Evolutionary conservation across 2,113 vertebrate species (phyloP), one percentile per base, ranked within the genome.

Genomic region (Leptodactylus fuscus): DNA sequence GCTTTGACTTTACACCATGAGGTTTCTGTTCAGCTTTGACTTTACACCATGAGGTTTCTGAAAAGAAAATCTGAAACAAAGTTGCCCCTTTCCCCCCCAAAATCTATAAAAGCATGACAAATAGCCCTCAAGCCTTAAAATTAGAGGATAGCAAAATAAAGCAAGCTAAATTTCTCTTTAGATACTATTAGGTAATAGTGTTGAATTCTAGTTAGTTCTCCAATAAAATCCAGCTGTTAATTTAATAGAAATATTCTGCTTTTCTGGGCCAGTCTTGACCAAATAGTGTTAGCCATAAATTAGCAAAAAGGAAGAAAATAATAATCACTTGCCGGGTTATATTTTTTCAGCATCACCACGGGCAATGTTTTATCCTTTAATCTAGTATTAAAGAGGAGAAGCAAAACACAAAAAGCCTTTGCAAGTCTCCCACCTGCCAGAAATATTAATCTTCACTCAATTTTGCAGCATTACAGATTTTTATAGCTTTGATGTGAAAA

Each of bases 21-120:
- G 16, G 58, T 36, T 44, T 78, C 82, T 78, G 73, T n/a, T n/a
- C n/a, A n/a, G 73, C 73, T 65, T 83, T 83, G 69, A 71, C 22
- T 46, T 67, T 67, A 48, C 46, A 27, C 38, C 22, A 51, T 34
- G 55, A 48, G 16, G 58, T 36, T 44, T 78, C 82, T 78, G 73
- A 36, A 85, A 85, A 44, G 27, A 84, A 65, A 85, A 49, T 74
- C 81, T 83, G 81, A 83, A 73, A 83, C 34, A 83, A 36, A 46
- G 18, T 67, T 77, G 70, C 74, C 70, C 82, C 12, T 34, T 41
- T 65, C 10, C 73, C 70, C 71, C 69, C n/a, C n/a, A n/a, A n/a
- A 38, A 13, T 34, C 12, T 15, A 29, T 27, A 58, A 81, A 29
- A 34, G 12, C 62, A 32, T 13, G 13, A 32, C 1, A 81, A 0